Evolutionary conservation across 2,888 invertebrate genomes (phyloP).

Genomic region (Agrochola lychnidis): DNA sequence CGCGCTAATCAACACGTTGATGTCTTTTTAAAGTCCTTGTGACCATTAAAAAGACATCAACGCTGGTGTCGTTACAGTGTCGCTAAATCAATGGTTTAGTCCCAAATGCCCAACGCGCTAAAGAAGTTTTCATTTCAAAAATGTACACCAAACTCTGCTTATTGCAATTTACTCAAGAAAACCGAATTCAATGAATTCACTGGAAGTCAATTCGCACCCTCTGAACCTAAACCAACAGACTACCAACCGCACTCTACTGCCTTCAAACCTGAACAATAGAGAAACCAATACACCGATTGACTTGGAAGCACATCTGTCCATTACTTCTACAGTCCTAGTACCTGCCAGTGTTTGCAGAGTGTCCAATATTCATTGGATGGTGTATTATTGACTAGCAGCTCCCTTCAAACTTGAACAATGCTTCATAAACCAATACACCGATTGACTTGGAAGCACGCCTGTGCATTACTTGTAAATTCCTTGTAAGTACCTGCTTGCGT

Average conservation of each 20-base stretch:
- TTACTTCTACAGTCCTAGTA: slow-evolving; percentile 14
- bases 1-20: too few relatives aligned
- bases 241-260: background rate
- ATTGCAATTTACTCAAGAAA: slow-evolving; percentile 3
- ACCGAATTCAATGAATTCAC: slow-evolving; percentile 26
- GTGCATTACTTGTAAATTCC: background rate
- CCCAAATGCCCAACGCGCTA: too few relatives aligned
- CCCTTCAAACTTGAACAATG: background rate
- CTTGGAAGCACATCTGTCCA: background rate
- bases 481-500: background rate
- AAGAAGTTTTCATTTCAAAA: too few relatives aligned
- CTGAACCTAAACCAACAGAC: slow-evolving; percentile 32
- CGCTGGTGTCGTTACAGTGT: too few relatives aligned
- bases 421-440: background rate
- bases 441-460: background rate
- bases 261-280: slow-evolving; percentile 23
- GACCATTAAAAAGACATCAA: too few relatives aligned
- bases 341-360: background rate
- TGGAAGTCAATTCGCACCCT: slow-evolving; percentile 5
- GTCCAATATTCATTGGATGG: background rate
- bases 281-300: slow-evolving; percentile 14
- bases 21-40: too few relatives aligned
- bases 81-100: too few relatives aligned
- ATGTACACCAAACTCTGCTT: background rate
- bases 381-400: too few relatives aligned